Percentiles rank a stretch among this genome's conserved stretches.
Conservation (phyloP, 2,113 vertebrate species). For the Potamarius usumacintae region DNA sequence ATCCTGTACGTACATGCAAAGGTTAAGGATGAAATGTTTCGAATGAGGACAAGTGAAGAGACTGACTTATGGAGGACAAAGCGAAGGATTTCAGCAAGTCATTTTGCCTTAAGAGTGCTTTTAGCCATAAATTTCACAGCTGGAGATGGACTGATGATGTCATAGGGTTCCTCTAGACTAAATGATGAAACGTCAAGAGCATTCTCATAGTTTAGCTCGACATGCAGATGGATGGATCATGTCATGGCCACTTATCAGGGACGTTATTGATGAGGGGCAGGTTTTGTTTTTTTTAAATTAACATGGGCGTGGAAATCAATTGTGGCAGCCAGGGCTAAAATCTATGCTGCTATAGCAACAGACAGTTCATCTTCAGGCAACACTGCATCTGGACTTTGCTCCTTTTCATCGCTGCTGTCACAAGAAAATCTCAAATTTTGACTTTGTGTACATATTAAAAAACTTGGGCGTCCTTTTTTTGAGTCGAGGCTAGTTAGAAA, state of each 20-base stretch:
- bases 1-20: not conserved
- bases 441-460: conserved; percentile 20
- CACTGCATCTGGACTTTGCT: conserved; percentile 45
- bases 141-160: not conserved
- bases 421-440: not conserved
- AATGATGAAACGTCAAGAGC: not conserved
- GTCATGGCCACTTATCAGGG: not conserved
- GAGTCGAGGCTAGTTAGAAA: not conserved
- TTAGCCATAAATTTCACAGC: not conserved
- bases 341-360: conserved; percentile 65
- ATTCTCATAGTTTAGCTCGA: not conserved
- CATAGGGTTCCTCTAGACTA: not conserved
- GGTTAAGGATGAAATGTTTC: not conserved
- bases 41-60: not conserved
- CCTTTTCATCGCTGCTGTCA: conserved; percentile 27
- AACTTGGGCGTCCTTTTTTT: not conserved
- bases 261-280: not conserved
- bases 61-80: conserved; percentile 10
- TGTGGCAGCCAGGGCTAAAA: conserved; percentile 54
- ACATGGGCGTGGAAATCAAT: conserved; percentile 18
- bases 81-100: not conserved
- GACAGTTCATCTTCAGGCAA: conserved; percentile 53
- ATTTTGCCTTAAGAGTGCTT: conserved; percentile 14
- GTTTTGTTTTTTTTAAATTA: not conserved
- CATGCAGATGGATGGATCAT: not conserved